phyloP scores from a whole-genome alignment of 1,140 invertebrate genomes.

The Drosophila baimaii region DNA sequence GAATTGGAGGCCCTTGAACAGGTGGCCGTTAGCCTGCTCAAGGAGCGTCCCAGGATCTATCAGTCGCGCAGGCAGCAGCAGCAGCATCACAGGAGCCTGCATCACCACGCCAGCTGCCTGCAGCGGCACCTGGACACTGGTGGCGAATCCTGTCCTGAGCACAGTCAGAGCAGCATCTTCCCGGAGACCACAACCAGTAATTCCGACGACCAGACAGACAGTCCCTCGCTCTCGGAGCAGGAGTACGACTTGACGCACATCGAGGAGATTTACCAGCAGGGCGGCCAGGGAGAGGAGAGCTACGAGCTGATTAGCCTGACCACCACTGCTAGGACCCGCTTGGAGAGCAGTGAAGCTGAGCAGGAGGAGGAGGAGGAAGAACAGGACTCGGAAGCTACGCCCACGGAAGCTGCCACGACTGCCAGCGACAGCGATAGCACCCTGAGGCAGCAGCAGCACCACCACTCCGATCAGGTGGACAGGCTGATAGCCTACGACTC shows the following conservation, averaged over 20 bases:
- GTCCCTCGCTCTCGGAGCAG: constrained; percentile 76
- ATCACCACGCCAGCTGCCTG: constrained; percentile 44
- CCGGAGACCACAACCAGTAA: constrained; percentile 82
- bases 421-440: constrained; percentile 65
- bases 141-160: constrained; percentile 77
- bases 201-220: constrained; percentile 80
- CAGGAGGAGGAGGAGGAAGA: constrained; percentile 28
- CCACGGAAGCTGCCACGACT: constrained; percentile 26
- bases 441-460: constrained; percentile 44
- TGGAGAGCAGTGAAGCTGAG: constrained; percentile 71
- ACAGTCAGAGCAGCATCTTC: constrained; percentile 79
- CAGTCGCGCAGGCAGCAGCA: constrained; percentile 71
- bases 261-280: constrained; percentile 74
- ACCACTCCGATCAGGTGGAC: constrained; percentile 58
- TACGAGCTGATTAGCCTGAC: constrained; percentile 79
- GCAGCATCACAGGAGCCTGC: constrained; percentile 40
- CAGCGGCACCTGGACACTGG: constrained; percentile 59
- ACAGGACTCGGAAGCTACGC: constrained; percentile 15
- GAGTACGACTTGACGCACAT: constrained; percentile 78
- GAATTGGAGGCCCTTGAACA: constrained; percentile 75
- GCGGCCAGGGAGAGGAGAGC: constrained; percentile 51
- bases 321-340: constrained; percentile 72
- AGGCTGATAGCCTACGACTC: constrained; percentile 83
- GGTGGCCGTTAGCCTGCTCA: constrained; percentile 58
- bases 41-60: constrained; percentile 75